These are phyloP conservation scores for Girardinus metallicus DNA, from an alignment of 2,797 vertebrate species.

Conservation along the genomic window DNA sequence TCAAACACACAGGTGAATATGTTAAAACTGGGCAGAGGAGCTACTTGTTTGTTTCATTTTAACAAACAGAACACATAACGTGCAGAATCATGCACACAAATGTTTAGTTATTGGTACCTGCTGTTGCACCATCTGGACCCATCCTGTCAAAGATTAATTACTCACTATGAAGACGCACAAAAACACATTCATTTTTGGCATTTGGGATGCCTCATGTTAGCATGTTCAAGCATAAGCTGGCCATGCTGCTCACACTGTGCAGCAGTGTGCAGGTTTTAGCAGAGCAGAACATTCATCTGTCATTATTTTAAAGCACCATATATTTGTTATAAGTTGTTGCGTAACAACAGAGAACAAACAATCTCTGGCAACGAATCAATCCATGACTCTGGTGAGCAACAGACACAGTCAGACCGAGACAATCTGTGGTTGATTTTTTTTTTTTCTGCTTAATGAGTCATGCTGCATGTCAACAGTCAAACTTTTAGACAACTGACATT, in stretches of 20 bases:
- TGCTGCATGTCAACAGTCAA: neutral
- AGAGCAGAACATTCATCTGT: neutral
- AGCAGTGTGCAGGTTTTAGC: neutral
- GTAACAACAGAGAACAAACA: neutral
- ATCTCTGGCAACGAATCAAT: neutral
- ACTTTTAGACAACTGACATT: constrained; percentile 17
- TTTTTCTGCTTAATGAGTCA: constrained; percentile 42
- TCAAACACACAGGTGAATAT: constrained; percentile 61
- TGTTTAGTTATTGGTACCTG: constrained; percentile 16
- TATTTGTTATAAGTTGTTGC: neutral
- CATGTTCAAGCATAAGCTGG: neutral
- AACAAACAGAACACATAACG: neutral
- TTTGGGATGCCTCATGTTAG: neutral
- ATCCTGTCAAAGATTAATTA: constrained; percentile 20
- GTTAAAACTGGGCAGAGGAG: neutral
- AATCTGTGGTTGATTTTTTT: constrained; percentile 25
- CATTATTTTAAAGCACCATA: neutral
- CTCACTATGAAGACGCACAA: constrained; percentile 1
- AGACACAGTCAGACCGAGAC: constrained; percentile 32
- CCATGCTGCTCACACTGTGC: neutral
- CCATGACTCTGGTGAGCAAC: constrained; percentile 6
- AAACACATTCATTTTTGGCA: neutral
- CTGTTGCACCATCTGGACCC: constrained; percentile 35
- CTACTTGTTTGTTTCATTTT: neutral
- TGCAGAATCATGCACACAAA: neutral